Evolutionary conservation across 2,797 vertebrate genomes (phyloP).

Genomic region (Erithacus rubecula): DNA sequence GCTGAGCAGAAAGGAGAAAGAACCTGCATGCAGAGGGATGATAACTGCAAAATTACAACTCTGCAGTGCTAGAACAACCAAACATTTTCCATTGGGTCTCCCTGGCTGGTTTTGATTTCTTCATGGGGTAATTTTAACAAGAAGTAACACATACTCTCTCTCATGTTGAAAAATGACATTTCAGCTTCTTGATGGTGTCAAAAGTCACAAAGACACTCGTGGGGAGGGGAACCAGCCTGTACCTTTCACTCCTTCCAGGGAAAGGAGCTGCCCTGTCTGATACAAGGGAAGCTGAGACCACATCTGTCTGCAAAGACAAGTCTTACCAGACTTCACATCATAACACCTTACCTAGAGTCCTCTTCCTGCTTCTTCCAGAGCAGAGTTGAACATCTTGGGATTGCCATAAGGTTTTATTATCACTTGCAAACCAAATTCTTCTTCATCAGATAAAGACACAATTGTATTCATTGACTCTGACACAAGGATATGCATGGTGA

Average conservation of each 20-base stretch:
- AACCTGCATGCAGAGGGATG: accelerated
- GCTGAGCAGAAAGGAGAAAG: not conserved
- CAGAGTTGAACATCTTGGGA: conserved; percentile 67
- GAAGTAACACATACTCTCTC: not conserved
- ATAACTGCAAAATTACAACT: not conserved
- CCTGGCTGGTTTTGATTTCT: not conserved
- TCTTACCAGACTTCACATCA: conserved; percentile 14
- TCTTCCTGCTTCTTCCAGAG: conserved; percentile 66
- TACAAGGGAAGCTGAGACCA: not conserved
- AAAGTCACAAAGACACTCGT: not conserved
- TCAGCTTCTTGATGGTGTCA: not conserved
- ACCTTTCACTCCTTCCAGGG: not conserved
- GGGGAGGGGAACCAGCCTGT: accelerated
- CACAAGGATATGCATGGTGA: conserved; percentile 67
- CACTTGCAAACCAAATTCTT: conserved; percentile 73
- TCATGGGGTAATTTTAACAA: not conserved
- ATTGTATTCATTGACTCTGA: conserved; percentile 75
- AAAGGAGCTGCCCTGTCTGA: not conserved
- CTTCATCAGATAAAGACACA: conserved; percentile 74
- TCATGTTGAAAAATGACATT: not conserved
- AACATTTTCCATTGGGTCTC: not conserved
- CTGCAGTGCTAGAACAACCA: not conserved
- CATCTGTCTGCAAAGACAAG: conserved; percentile 30
- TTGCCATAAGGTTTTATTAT: conserved; percentile 73
- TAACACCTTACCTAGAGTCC: conserved; percentile 11